Conservation (phyloP, 2,888 invertebrate genomes). For the Macrosiphum euphorbiae region DNA sequence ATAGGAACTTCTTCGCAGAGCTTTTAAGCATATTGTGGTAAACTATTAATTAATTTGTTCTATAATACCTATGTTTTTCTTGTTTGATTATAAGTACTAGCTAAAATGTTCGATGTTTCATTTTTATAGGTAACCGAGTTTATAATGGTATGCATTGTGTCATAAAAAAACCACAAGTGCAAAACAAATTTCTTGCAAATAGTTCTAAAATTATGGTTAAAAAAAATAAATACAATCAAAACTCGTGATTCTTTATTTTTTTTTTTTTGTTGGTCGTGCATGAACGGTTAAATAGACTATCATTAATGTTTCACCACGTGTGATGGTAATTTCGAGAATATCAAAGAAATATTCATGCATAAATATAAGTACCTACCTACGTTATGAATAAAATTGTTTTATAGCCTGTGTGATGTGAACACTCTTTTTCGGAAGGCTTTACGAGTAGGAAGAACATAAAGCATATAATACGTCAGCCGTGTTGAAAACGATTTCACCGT, state of each 20-base stretch:
- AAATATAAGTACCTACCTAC: conserved; percentile 50
- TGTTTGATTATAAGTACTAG: neutral
- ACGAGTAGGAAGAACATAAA: conserved; percentile 57
- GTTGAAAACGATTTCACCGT: conserved; percentile 59
- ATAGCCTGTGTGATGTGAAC: conserved; percentile 45
- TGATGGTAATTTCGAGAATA: conserved; percentile 49
- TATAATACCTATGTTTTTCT: neutral
- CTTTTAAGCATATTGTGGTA: neutral
- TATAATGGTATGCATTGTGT: neutral
- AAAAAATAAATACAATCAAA: conserved; percentile 5
- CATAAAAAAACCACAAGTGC: neutral
- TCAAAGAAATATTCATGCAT: conserved; percentile 51
- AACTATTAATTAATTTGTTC: neutral
- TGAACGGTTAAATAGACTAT: conserved; percentile 34
- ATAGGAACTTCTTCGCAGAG: neutral
- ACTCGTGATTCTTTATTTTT: conserved; percentile 20
- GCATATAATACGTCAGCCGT: conserved; percentile 33
- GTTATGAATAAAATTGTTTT: conserved; percentile 59
- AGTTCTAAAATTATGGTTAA: neutral
- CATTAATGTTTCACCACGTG: conserved; percentile 51
- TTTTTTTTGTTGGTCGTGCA: conserved; percentile 7
- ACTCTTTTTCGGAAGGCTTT: conserved; percentile 55
- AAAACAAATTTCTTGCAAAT: conserved; percentile 4
- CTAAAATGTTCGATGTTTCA: neutral
- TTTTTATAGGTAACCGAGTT: neutral